Percentiles rank a stretch among this genome's conserved stretches.
These are phyloP conservation scores for Oreochromis grahami DNA, from an alignment of 2,797 vertebrate genomes.

Conservation along the genomic window DNA sequence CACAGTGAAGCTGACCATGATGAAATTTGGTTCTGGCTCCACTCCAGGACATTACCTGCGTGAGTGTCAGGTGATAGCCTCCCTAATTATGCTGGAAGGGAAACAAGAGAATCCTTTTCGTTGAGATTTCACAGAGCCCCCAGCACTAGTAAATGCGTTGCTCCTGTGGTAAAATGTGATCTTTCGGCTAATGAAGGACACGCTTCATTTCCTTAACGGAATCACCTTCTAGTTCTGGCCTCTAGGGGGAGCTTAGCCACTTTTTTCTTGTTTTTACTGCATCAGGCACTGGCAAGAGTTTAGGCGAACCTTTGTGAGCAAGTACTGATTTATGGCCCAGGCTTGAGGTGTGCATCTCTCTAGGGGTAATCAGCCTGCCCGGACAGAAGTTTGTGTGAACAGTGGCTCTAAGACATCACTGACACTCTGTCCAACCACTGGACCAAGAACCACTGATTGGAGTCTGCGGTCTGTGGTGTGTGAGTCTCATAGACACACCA, in stretches of 20 bases:
- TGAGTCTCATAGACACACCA: constrained; percentile 44
- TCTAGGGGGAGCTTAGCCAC: constrained; percentile 72
- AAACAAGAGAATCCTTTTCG: constrained; percentile 71
- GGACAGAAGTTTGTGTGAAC: constrained; percentile 65
- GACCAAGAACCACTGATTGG: constrained; percentile 71
- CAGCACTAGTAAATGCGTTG: constrained; percentile 66
- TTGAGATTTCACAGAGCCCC: constrained; percentile 67
- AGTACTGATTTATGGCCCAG: constrained; percentile 65
- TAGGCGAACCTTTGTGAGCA: constrained; percentile 64
- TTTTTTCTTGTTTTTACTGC: constrained; percentile 63
- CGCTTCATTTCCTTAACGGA: constrained; percentile 69
- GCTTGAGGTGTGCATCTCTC: constrained; percentile 61
- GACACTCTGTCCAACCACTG: constrained; percentile 68
- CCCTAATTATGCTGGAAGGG: constrained; percentile 75
- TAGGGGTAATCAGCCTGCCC: constrained; percentile 48
- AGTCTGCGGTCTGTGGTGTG: constrained; percentile 65
- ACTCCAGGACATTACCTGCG: constrained; percentile 71
- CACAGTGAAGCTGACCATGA: constrained; percentile 51
- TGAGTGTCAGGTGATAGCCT: constrained; percentile 76
- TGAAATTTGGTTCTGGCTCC: constrained; percentile 67
- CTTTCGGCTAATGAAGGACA: constrained; percentile 75
- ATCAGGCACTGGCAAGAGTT: constrained; percentile 58
- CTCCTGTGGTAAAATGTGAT: constrained; percentile 74
- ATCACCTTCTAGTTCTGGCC: constrained; percentile 56
- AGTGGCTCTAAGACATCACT: constrained; percentile 72